Base-by-base conservation (phyloP, 1,140 invertebrate genomes). In the Hylyphantes graminicola region DNA sequence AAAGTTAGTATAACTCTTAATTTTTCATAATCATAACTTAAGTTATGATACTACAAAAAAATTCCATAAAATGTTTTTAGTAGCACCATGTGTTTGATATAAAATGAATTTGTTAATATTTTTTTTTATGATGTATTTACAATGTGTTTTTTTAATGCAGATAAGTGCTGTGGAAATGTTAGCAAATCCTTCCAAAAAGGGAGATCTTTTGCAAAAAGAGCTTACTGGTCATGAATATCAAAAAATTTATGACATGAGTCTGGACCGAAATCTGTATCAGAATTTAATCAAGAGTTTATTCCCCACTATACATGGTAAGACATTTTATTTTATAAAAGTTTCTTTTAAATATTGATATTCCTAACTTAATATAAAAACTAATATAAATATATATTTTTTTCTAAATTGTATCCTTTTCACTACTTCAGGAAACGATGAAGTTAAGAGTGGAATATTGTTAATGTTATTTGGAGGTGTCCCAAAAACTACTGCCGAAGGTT, bases 391-490 rank as follows among this genome's bases (percentile, higher is more conserved):
- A 2, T 35, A 35, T 35, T 35, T 35, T 35, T 2, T 59, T 59
- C n/a, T 59, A 59, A 59, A 13, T 2, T 6, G 3, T 59, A 59
- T 59, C n/a, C 21, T 64, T 13, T 68, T 61, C 0, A 17, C 35
- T 72, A 72, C 79, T 85, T 8, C 73, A 91, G 91, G 91, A 57
- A 98, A 97, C 90, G 98, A 99, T 86, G 97, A 99, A 90, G 95
- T 99, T 0, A 99, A 99, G 89, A 92, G 96, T 85, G 98, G 93
- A 2, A 94, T 99, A 78, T 91, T 99, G 1, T 89, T 99, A 10
- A 99, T 99, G 96, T 89, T 99, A 48, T 99, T 99, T 91, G 98
- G 98, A 57, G 98, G 98, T 4, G 98, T 99, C 11, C 93, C 95
- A 0, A 99, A 99, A 90, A 94, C 93, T n/a, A 99, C 98, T 0